Conservation (phyloP, 2,113 vertebrate genomes). For the zebrafish (Danio rerio) region GRCz12tu NC_133195.1:7486501-7487000, state of each 20-base stretch:
- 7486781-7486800: neutral
- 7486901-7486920: no score
- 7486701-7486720: no score
- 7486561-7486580: no score
- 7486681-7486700: no score
- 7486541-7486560: neutral
- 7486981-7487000: neutral
- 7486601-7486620: no score
- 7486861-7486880: slow-evolving; percentile 7
- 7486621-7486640: neutral
- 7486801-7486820: neutral
- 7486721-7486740: no score
- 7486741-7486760: no score
- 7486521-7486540: neutral
- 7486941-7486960: neutral
- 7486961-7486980: neutral
- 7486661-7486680: neutral
- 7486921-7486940: neutral
- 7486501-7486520: neutral
- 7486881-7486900: neutral
- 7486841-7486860: neutral
- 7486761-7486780: neutral
- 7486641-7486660: neutral
- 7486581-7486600: no score
- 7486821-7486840: neutral